A percentile compares a stretch with the other conserved stretches of the same genome.
Conservation (phyloP, 2,797 vertebrate species). For the Coranthus polyacanthus region DNA sequence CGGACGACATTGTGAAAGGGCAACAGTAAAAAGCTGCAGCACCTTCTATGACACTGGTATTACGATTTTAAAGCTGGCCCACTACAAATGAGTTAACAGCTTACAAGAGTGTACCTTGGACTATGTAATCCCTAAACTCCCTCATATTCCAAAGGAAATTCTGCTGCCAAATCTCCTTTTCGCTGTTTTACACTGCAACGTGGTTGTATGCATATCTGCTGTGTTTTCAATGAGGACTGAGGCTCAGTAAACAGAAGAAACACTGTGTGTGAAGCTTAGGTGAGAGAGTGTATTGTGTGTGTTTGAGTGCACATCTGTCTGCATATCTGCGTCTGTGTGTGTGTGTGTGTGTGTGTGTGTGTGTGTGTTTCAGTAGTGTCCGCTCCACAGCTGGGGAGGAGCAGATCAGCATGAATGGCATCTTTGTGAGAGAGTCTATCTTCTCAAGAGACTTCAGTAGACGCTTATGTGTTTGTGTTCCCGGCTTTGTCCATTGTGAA, state of each 20-base stretch:
- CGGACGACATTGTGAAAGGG: too few species aligned
- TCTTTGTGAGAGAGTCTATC: constrained; percentile 73
- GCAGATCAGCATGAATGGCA: constrained; percentile 65
- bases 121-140: constrained; percentile 76
- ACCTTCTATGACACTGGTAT: background rate
- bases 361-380: constrained; percentile 37
- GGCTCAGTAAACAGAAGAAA: constrained; percentile 19
- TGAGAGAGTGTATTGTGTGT: constrained; percentile 31
- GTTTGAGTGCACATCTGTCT: constrained; percentile 46
- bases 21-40: background rate
- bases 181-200: constrained; percentile 27
- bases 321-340: constrained; percentile 16
- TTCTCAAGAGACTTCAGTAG: constrained; percentile 69
- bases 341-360: constrained; percentile 24
- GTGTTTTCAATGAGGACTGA: constrained; percentile 5
- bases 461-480: constrained; percentile 70
- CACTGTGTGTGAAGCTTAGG: constrained; percentile 23
- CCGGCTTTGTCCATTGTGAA: constrained; percentile 75
- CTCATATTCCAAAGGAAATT: constrained; percentile 67
- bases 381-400: constrained; percentile 66
- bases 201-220: constrained; percentile 4
- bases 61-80: constrained; percentile 15
- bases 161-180: constrained; percentile 64
- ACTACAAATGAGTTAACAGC: constrained; percentile 53
- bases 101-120: constrained; percentile 72